Percentiles rank a stretch among this genome's conserved stretches.
phyloP scores from a whole-genome alignment of 2,888 invertebrate genomes.

The Rhodophaea formosa region DNA sequence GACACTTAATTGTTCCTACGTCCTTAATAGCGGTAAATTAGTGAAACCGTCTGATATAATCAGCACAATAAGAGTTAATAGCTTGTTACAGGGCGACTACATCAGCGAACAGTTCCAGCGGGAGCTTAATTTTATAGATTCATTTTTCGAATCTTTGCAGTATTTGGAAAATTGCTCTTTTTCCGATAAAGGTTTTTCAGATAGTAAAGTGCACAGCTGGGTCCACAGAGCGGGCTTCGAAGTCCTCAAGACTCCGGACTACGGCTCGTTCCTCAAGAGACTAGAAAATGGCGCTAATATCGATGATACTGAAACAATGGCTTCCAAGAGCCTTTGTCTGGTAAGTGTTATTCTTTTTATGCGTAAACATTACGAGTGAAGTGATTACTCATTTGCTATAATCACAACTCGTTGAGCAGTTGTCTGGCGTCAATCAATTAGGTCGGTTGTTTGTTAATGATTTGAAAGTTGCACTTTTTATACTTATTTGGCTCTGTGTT shows the following conservation, averaged over 20 bases:
- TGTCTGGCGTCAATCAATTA: constrained; percentile 3
- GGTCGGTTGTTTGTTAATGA: constrained; percentile 5
- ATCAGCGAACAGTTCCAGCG: constrained; percentile 70
- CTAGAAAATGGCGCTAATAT: constrained; percentile 58
- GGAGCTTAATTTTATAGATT: constrained; percentile 74
- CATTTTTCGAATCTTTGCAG: constrained; percentile 72
- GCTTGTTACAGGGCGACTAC: constrained; percentile 57
- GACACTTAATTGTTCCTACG: constrained; percentile 52
- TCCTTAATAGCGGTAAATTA: constrained; percentile 56
- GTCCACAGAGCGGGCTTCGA: constrained; percentile 49
- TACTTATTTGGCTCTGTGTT: constrained; percentile 18
- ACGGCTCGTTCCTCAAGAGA: constrained; percentile 57
- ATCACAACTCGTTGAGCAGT: constrained; percentile 20
- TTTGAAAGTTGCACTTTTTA: not conserved
- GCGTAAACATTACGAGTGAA: constrained; percentile 57
- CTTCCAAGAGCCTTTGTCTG: constrained; percentile 76
- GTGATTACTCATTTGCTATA: constrained; percentile 18
- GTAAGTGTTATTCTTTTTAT: constrained; percentile 66
- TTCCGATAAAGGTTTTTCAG: constrained; percentile 50
- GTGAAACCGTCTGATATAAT: constrained; percentile 74
- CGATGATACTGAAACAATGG: constrained; percentile 70
- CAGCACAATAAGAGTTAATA: constrained; percentile 62
- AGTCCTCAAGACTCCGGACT: constrained; percentile 51
- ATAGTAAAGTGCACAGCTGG: constrained; percentile 51
- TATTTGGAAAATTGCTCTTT: constrained; percentile 67